Evolutionary conservation across 2,113 vertebrate species (phyloP), one percentile per base, ranked within the genome.

Genomic region (Acanthochromis polyacanthus): DNA sequence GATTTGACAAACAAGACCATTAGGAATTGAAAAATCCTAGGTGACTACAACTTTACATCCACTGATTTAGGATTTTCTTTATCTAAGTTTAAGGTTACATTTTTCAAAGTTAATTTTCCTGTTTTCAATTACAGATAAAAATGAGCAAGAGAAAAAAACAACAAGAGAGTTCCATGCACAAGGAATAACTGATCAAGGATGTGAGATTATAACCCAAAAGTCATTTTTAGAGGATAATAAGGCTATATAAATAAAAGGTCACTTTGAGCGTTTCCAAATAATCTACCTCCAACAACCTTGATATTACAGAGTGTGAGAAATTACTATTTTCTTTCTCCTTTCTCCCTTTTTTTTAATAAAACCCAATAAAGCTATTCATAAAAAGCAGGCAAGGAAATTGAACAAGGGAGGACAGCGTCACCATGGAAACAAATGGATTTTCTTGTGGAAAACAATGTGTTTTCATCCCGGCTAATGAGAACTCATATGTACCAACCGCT

Each of bases 371-470:
- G 66, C 68, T 50, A 83, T 85, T 73, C 81, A 91, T 87, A 88
- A 88, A 92, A 87, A 86, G 71, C 82, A 69, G 74, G 55, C 63
- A 63, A 88, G 80, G 78, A 88, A 90, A 90, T 80, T 87, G 83
- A 74, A 89, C 61, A 79, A 75, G 78, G 70, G 71, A 85, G 68
- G 79, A 74, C 25, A 71, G 67, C 30, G 61, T 92, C 56, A 51
- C 88, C 88, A 93, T 91, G 85, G 91, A 82, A 91, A 92, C 87
- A 86, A 90, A 91, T 89, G 61, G 83, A 80, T 91, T 91, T 92
- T 89, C 75, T 85, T 48, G 51, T 73, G 65, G 82, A 90, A 88
- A 83, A 88, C 82, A 83, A 79, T 88, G 82, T 80, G 76, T 92
- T 88, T 89, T 80, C 72, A 75, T 40, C 46, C 23, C 56, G 46